Evolutionary conservation across 2,888 invertebrate species (phyloP).

Genomic region (Chalcis sispes): DNA sequence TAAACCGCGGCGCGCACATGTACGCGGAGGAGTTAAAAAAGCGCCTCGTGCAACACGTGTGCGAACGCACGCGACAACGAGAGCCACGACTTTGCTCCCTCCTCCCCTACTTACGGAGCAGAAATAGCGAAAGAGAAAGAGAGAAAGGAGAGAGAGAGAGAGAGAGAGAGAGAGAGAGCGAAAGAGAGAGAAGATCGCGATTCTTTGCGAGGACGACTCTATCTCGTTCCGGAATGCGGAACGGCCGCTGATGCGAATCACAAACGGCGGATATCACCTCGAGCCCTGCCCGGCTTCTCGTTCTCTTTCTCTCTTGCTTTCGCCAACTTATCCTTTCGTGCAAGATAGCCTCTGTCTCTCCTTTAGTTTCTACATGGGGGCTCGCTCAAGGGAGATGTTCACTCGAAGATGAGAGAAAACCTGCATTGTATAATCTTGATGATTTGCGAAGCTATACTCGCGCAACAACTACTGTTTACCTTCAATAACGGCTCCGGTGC

Average conservation of each 20-base stretch:
- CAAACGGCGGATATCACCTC: slow-evolving; percentile 15
- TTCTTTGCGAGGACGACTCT: slow-evolving; percentile 42
- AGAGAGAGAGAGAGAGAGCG: slow-evolving; percentile 3
- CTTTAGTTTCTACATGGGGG: no score
- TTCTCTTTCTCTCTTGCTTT: slow-evolving; percentile 8
- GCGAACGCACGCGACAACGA: background rate
- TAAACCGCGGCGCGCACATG: background rate
- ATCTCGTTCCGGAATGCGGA: slow-evolving; percentile 40
- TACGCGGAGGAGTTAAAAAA: background rate
- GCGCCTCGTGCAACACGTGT: background rate
- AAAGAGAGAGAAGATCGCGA: slow-evolving; percentile 42
- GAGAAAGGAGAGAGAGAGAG: background rate
- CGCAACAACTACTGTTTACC: background rate
- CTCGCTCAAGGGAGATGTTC: background rate
- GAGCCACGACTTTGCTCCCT: background rate
- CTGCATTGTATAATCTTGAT: slow-evolving; percentile 38
- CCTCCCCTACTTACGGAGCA: no score
- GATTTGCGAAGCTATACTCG: slow-evolving; percentile 22
- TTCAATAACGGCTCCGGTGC: no score
- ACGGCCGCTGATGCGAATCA: slow-evolving; percentile 24
- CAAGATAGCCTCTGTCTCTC: background rate
- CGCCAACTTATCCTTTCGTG: background rate
- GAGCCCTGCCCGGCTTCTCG: slow-evolving; percentile 5
- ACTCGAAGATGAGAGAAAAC: background rate
- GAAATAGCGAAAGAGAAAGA: no score